Evolutionary conservation across 2,797 vertebrate genomes (phyloP).

Genomic region (Acipenser transmontanus): DNA sequence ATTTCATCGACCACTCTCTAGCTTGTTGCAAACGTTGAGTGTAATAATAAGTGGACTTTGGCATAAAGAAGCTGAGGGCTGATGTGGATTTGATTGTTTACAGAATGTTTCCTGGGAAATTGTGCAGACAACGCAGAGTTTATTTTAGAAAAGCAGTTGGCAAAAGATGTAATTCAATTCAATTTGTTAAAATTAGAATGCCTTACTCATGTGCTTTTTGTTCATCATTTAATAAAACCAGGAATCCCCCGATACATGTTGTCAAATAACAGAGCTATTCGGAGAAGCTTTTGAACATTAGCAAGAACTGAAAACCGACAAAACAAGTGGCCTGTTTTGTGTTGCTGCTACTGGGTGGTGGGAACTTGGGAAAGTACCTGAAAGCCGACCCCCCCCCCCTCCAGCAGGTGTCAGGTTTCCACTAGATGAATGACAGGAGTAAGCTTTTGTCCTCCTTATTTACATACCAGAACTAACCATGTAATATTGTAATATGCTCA

Average conservation of each 20-base stretch:
- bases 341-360: too few relatives aligned
- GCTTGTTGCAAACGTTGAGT: neutral
- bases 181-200: conserved; percentile 6
- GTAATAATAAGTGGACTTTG: neutral
- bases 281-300: neutral
- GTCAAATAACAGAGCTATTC: neutral
- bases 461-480: too few relatives aligned
- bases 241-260: neutral
- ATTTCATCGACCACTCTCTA: neutral
- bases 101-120: conserved; percentile 5
- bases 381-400: conserved; percentile 24
- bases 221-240: neutral
- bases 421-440: too few relatives aligned
- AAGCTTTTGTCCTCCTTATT: too few relatives aligned
- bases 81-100: conserved; percentile 2
- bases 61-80: neutral
- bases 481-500: too few relatives aligned
- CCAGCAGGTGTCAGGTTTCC: too few relatives aligned
- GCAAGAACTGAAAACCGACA: neutral
- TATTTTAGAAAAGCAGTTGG: conserved; percentile 8
- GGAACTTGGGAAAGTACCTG: too few relatives aligned
- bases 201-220: neutral
- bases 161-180: neutral
- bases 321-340: too few relatives aligned
- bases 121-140: neutral